Conservation (phyloP, 1,140 invertebrate genomes). For the Tachypleus tridentatus region DNA sequence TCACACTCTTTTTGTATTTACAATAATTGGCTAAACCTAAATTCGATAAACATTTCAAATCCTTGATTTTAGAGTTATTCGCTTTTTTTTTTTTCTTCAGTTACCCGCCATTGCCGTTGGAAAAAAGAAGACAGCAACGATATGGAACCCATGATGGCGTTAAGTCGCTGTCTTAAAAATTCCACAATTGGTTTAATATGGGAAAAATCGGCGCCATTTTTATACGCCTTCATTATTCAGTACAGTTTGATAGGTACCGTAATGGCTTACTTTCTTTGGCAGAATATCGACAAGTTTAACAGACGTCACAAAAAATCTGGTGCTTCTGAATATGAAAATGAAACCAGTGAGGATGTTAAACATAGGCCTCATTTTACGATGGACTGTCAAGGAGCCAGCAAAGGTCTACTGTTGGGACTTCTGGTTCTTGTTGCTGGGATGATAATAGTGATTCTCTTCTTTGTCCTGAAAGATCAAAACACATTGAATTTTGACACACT, state of each 20-base stretch:
- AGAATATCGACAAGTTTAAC: conserved; percentile 34
- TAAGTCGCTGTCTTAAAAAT: conserved; percentile 45
- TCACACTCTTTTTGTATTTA: no score
- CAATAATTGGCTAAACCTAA: no score
- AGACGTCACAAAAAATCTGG: no score
- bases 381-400: conserved; percentile 46
- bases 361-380: conserved; percentile 18
- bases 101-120: conserved; percentile 19
- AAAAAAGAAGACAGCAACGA: conserved; percentile 28
- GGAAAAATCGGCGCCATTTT: conserved; percentile 46
- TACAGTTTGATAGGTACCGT: conserved; percentile 46
- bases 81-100: conserved; percentile 9
- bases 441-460: conserved; percentile 49
- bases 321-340: no score
- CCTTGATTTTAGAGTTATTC: not conserved
- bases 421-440: conserved; percentile 47
- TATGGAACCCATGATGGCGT: conserved; percentile 41
- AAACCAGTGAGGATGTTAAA: no score
- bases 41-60: no score
- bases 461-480: conserved; percentile 45
- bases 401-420: conserved; percentile 47
- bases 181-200: conserved; percentile 46
- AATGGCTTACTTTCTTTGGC: conserved; percentile 49
- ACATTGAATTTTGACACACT: conserved; percentile 39
- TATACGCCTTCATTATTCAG: conserved; percentile 47